Conservation (phyloP, 2,113 vertebrate genomes). For the Nicator chloris region DNA sequence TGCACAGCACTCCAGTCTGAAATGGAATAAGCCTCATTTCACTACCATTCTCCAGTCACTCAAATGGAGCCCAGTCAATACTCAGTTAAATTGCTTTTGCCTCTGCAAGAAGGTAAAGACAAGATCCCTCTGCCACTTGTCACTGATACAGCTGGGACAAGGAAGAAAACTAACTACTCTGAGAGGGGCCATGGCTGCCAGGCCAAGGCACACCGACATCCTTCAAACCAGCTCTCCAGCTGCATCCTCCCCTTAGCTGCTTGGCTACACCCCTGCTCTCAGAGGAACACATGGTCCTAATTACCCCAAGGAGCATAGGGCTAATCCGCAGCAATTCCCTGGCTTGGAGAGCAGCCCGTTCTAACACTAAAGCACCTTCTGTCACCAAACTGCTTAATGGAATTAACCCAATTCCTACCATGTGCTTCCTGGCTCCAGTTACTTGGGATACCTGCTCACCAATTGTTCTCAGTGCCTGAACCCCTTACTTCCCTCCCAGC, state of each 20-base stretch:
- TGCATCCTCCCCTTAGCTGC: slow-evolving; percentile 63
- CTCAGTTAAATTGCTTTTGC: not conserved
- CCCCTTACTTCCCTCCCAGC: slow-evolving; percentile 31
- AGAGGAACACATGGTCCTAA: slow-evolving; percentile 79
- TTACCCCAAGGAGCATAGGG: slow-evolving; percentile 77
- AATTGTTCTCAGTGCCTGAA: slow-evolving; percentile 69
- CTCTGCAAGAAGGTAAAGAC: not conserved
- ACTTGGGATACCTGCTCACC: slow-evolving; percentile 74
- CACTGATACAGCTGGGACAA: not conserved
- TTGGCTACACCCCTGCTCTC: slow-evolving; percentile 69
- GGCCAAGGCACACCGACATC: slow-evolving; percentile 4
- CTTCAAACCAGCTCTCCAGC: slow-evolving; percentile 41
- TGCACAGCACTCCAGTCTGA: not conserved
- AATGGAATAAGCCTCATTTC: not conserved
- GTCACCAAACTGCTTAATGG: slow-evolving; percentile 87
- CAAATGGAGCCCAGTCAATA: not conserved
- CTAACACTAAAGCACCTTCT: slow-evolving; percentile 84
- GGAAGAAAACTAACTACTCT: not conserved
- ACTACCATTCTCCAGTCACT: not conserved
- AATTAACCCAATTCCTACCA: slow-evolving; percentile 84
- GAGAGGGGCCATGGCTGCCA: slow-evolving; percentile 19
- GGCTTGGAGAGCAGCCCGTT: slow-evolving; percentile 72
- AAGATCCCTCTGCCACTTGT: not conserved
- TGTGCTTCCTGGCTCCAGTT: slow-evolving; percentile 73
- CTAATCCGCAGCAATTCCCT: slow-evolving; percentile 78